Conservation (phyloP, 2,797 vertebrate genomes). For the Sphaeramia orbicularis region DNA sequence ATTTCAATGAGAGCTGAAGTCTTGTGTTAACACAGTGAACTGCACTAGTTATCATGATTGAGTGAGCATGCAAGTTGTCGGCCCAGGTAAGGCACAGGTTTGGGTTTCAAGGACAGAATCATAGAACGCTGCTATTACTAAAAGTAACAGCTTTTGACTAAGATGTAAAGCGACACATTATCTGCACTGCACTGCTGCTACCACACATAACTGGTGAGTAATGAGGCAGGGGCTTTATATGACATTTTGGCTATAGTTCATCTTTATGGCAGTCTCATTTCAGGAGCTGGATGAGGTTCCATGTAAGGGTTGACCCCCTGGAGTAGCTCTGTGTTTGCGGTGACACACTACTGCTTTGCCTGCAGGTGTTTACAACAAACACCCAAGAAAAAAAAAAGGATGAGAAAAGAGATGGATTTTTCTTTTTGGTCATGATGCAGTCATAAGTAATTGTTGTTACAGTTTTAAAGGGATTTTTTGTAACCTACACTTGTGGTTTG, state of each 20-base stretch:
- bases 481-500: background rate
- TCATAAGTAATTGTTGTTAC: background rate
- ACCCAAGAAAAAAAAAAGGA: too few species aligned
- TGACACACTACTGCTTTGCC: slow-evolving; percentile 8
- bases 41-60: slow-evolving; percentile 62
- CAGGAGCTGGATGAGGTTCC: slow-evolving; percentile 38
- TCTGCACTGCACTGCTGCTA: slow-evolving; percentile 50
- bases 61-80: slow-evolving; percentile 50
- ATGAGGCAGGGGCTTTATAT: slow-evolving; percentile 50
- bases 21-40: slow-evolving; percentile 50
- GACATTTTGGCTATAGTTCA: slow-evolving; percentile 59
- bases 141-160: slow-evolving; percentile 70
- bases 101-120: slow-evolving; percentile 74
- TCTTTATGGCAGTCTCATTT: slow-evolving; percentile 49
- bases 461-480: background rate
- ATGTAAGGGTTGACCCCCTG: slow-evolving; percentile 32
- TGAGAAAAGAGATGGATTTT: too few species aligned
- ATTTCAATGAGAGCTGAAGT: slow-evolving; percentile 45
- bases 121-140: slow-evolving; percentile 72
- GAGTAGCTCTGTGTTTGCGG: slow-evolving; percentile 13
- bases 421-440: background rate
- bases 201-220: slow-evolving; percentile 61
- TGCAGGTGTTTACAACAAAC: slow-evolving; percentile 15
- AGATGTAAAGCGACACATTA: slow-evolving; percentile 70
- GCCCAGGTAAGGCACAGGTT: slow-evolving; percentile 43